Evolutionary conservation across 2,113 vertebrate species (phyloP), one percentile per base, ranked within the genome.

Genomic region (Ptyas mucosa): DNA sequence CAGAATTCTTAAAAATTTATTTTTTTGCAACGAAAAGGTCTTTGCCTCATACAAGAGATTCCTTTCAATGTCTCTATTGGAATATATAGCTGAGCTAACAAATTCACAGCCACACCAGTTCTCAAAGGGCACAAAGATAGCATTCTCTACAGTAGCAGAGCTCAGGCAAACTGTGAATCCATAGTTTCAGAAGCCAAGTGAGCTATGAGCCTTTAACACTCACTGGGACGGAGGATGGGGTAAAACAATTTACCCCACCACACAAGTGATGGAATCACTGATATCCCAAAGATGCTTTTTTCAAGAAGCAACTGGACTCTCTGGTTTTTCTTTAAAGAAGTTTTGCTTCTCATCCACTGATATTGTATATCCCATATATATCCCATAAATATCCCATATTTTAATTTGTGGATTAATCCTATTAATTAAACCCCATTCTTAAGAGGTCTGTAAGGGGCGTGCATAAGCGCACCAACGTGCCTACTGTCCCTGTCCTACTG

Each of bases 101-200:
- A 75, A 91, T 87, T 54, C 26, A 93, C 43, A 91, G 88, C n/a
- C 61, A 54, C 90, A 88, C 90, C 90, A 89, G 90, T 91, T 90
- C 61, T 88, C 1, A 2, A 58, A 57, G 64, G 64, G 18, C 87
- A 91, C 64, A 93, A 69, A 93, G 86, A 87, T 15, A 52, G 86
- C 52, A 81, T 91, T 93, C 90, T 91, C 61, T 18, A 43, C 52
- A 85, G 52, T 43, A 64, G 52, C 26, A 43, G 39, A 14, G 10
- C n/a, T 29, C 52, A 43, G 21, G 86, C 29, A 85, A 61, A 23
- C 6, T 57, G 53, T 88, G 43, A 93, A 91, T 91, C 49, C 49
- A 85, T 85, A 85, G 43, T 53, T 49, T 75, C 39, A 54, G 90
- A 91, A 23, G 90, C 90, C 86, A 85, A 93, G 64, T 58, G 53